phyloP scores from a whole-genome alignment of 2,113 vertebrate species.

The Sus scrofa region DNA sequence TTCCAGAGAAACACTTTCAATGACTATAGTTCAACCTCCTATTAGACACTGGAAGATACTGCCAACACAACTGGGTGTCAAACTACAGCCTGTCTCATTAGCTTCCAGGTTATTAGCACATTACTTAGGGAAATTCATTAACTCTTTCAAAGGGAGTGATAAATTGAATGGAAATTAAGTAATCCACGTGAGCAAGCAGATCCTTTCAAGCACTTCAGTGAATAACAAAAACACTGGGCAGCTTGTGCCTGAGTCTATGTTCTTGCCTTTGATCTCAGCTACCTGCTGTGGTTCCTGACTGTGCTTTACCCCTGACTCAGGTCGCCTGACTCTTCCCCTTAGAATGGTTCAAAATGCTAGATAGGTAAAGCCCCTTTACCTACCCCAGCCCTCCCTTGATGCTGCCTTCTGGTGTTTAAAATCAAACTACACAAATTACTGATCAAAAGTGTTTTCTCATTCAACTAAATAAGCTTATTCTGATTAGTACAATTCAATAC shows the following conservation, averaged over 20 bases:
- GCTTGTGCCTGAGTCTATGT: not conserved
- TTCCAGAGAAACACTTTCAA: conserved; percentile 1
- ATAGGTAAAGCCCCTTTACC: not conserved
- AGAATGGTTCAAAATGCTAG: not conserved
- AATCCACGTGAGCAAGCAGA: not conserved
- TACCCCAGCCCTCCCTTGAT: not conserved
- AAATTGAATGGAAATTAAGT: not conserved
- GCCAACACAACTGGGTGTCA: not conserved
- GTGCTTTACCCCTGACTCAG: not conserved
- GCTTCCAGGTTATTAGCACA: not conserved
- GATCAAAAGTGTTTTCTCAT: not conserved
- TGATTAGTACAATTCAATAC: not conserved
- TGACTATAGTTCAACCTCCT: not conserved
- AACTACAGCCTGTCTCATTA: not conserved
- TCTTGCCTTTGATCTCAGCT: not conserved
- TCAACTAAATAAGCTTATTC: not conserved
- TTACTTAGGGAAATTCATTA: not conserved
- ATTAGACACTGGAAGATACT: not conserved
- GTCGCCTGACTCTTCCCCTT: not conserved
- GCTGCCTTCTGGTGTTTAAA: not conserved
- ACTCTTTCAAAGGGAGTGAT: not conserved
- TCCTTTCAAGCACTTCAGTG: not conserved
- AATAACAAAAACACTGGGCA: not conserved
- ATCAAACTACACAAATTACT: not conserved
- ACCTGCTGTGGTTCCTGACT: not conserved